Base-by-base conservation (phyloP, 1,140 invertebrate species). In the Probaryconus sp. region DNA sequence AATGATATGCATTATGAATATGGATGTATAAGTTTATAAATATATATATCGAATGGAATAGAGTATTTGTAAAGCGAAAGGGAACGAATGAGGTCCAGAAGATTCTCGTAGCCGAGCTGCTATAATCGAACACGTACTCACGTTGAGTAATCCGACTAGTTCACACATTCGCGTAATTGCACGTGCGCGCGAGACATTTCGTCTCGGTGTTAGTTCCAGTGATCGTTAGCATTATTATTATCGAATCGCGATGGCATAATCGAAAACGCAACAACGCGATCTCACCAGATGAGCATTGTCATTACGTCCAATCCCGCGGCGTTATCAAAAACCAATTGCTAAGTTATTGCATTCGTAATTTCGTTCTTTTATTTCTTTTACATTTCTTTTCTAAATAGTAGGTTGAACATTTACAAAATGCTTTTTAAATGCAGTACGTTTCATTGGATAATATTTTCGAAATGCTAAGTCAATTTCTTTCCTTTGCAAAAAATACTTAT, bases 231-330 rank as follows among this genome's bases (percentile, higher is more conserved):
- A 35, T 64, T 37, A 43, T 72, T 72, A 72, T 64, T 58, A 72
- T 64, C 68, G 60, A 72, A 64, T 72, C 45, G 68, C 68, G 51
- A 72, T 72, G 68, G 68, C 68, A 72, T 72, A 72, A 72, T 72
- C 68, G 67, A 70, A 70, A 70, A 30, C 35, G 56, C 56, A 70
- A 70, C 56, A 20, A n/a, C 35, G 33, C 43, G 47, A 42, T 58
- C 58, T 40, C 58, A 14, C 58, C 51, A 64, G 58, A 64, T 51
- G 68, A 71, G 68, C 45, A 71, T 64, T 71, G 58, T 71, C 68
- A 64, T 60, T 72, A 65, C 18, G 56, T 24, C 48, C 56, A 51
- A 51, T 68, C 53, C 45, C 18, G 33, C 13, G 47, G 38, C 35
- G 50, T 21, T 63, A 69, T 71, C 58, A 56, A 71, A 71, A 71